Base-by-base conservation (phyloP, 2,888 invertebrate species). In the Ormia ochracea region DNA sequence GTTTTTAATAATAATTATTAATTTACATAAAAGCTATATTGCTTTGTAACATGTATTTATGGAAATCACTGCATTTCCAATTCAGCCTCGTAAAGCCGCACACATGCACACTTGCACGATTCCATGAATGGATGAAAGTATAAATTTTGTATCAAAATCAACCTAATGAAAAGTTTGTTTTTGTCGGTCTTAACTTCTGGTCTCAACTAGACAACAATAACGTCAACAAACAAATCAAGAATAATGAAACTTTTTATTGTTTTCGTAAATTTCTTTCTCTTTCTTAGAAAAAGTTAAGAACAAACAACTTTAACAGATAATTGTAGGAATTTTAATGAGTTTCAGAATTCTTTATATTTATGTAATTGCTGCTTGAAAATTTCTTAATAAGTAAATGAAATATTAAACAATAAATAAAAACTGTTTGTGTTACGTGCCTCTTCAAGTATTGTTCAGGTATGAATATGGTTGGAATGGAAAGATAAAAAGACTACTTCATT, bases 221-320 rank as follows among this genome's bases (percentile, higher is more conserved):
- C 33, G 69, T 70, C 70, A 75, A 61, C 65, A 65, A 79, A 75
- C 75, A 75, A 80, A 80, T 80, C 80, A 80, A 76, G 75, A 76
- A 72, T 66, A 80, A 80, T 80, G 70, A 76, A 80, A 76, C 75
- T 76, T 80, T 75, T 68, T 72, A 76, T 76, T 80, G 70, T 76
- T 80, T 75, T 76, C 48, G 23, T 58, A 66, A 80, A 66, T 63
- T 72, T 38, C 17, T 45, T 66, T 10, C 19, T 10, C 26, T 31
- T 23, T 50, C 10, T 41, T 31, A 2, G 26, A n/a, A 59, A 52
- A 52, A 43, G 36, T 56, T 41, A 4, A 41, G 21, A 43, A 61
- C 19, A 63, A 58, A 26, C 38, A 54, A 45, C 52, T 68, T 68
- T 26, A 66, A 59, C 36, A 33, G 43, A 68, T 59, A 68, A 61